phyloP scores from a whole-genome alignment of 2,888 invertebrate species.

The Leucophenga montana region DNA sequence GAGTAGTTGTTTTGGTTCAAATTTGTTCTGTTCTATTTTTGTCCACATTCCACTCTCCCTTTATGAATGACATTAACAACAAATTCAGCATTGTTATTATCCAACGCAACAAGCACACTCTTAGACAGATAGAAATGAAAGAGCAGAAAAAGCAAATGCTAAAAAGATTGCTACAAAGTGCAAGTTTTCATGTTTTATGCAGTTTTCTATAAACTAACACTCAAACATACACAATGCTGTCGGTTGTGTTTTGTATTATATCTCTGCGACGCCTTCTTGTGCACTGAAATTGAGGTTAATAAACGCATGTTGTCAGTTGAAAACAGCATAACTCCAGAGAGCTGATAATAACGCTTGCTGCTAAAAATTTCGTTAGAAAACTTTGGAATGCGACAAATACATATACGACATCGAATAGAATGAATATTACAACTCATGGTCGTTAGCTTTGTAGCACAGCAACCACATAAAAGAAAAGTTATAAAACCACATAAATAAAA shows the following conservation, averaged over 20 bases:
- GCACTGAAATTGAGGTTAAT: constrained; percentile 16
- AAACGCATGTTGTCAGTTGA: constrained; percentile 15
- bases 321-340: too few relatives aligned
- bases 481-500: constrained; percentile 10
- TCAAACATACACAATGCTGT: not conserved
- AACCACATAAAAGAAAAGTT: constrained; percentile 2
- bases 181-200: constrained; percentile 17
- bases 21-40: too few relatives aligned
- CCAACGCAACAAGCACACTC: too few relatives aligned
- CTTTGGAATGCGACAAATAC: not conserved
- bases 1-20: too few relatives aligned
- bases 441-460: not conserved
- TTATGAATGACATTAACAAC: too few relatives aligned
- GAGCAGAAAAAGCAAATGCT: not conserved
- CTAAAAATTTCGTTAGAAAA: constrained; percentile 12
- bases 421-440: not conserved
- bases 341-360: too few relatives aligned
- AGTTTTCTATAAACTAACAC: not conserved
- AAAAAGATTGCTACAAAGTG: constrained; percentile 11
- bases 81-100: too few relatives aligned
- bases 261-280: too few relatives aligned
- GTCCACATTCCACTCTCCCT: too few relatives aligned
- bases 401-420: too few relatives aligned
- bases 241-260: too few relatives aligned
- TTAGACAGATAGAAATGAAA: too few relatives aligned